Percentiles rank a stretch among this genome's conserved stretches.
Evolutionary conservation across 2,888 invertebrate genomes (phyloP).

Genomic region (Trachelus tabidus): DNA sequence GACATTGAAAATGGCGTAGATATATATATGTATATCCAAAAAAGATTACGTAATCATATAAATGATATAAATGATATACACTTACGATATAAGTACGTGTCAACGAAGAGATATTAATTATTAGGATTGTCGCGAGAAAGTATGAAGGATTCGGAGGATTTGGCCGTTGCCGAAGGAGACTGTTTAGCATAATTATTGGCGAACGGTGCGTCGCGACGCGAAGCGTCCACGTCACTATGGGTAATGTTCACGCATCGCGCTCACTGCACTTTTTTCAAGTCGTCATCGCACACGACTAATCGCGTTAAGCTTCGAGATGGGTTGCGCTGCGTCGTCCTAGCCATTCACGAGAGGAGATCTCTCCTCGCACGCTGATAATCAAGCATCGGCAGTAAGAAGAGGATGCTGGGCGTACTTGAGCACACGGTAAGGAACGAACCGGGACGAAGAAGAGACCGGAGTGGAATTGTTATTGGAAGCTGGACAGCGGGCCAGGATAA

Average conservation of each 20-base stretch:
- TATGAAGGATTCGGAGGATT: not conserved
- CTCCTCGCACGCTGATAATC: not conserved
- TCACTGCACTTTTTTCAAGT: constrained; percentile 34
- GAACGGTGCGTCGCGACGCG: constrained; percentile 36
- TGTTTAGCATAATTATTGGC: constrained; percentile 47
- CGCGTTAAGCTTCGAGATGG: constrained; percentile 14
- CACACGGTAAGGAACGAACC: not conserved
- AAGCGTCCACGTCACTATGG: constrained; percentile 40
- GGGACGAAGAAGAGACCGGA: not conserved
- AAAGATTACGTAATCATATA: not conserved
- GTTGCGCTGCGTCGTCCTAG: not conserved
- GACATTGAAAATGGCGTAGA: not conserved
- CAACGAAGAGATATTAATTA: not conserved
- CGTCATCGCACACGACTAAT: constrained; percentile 35
- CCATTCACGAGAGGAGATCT: not conserved
- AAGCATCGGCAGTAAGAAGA: not conserved
- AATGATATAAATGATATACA: not conserved
- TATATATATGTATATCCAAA: not conserved
- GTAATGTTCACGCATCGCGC: constrained; percentile 44
- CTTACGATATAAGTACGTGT: not conserved
- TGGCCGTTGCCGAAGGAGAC: constrained; percentile 13
- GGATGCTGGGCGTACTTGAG: not conserved
- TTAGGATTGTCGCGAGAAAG: not conserved
- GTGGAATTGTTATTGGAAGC: not conserved
- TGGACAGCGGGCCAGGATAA: not conserved